Evolutionary conservation across 1,140 invertebrate genomes (phyloP).

Genomic region (Drosophila cardini): DNA sequence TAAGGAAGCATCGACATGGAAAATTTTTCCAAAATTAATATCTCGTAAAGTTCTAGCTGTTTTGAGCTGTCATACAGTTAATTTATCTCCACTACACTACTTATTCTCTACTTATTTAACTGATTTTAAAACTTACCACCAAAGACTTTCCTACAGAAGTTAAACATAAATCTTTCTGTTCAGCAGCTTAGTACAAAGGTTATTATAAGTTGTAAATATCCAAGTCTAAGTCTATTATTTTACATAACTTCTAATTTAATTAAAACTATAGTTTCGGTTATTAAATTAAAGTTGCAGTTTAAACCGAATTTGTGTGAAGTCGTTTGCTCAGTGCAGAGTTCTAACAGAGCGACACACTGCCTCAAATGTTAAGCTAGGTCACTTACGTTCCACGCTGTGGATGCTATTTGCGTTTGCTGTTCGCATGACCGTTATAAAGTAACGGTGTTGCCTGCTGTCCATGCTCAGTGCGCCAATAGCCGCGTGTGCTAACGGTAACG

Average conservation of each 20-base stretch:
- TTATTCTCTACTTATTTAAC: too few relatives aligned
- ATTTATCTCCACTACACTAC: too few relatives aligned
- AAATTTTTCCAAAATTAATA: too few relatives aligned
- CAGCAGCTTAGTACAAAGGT: too few relatives aligned
- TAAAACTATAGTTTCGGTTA: neutral
- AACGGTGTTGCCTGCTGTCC: conserved; percentile 42
- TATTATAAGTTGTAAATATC: too few relatives aligned
- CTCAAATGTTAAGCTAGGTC: conserved; percentile 73
- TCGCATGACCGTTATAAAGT: conserved; percentile 66
- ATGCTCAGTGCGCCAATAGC: conserved; percentile 66
- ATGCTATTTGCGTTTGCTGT: conserved; percentile 36
- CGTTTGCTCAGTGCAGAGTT: neutral
- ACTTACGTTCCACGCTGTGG: conserved; percentile 70
- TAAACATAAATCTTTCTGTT: too few relatives aligned
- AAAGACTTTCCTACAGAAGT: too few relatives aligned
- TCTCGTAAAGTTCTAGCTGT: too few relatives aligned
- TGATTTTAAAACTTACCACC: too few relatives aligned
- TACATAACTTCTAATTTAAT: neutral
- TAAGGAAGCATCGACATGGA: too few relatives aligned
- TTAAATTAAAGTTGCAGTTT: too few relatives aligned
- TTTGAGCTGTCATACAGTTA: too few relatives aligned
- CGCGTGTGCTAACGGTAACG: conserved; percentile 59
- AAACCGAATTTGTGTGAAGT: neutral
- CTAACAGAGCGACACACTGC: conserved; percentile 69
- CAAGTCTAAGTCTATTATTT: neutral